Base-by-base conservation (phyloP, 2,888 invertebrate species). In the Acronicta alni region DNA sequence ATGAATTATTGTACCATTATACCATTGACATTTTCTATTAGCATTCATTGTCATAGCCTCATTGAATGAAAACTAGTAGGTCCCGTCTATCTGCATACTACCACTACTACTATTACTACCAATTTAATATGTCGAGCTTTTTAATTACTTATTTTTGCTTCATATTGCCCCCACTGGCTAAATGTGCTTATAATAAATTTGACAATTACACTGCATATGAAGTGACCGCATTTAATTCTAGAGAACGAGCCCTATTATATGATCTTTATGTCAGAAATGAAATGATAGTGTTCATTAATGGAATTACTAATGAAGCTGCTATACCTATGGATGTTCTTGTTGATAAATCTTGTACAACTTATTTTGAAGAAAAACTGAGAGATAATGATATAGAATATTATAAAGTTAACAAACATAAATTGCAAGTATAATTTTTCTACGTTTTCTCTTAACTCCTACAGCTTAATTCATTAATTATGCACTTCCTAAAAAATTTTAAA, bases 291-390 rank as follows among this genome's bases (percentile, higher is more conserved):
- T 93, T 93, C 74, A 61, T 92, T 38, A 92, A 90, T 75, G 88
- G 86, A 37, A 71, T 93, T 7, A 86, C 89, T 9, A 93, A 92
- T 77, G 88, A 90, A 77, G 92, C 93, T 14, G 83, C 87, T 10
- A 57, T 91, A 49, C 80, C 91, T 3, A 92, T 92, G 83, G 71
- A 87, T 65, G 74, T 92, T 3, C 51, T 88, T 38, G 90, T 90
- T 6, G 66, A 84, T 49, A 65, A 65, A 23, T 73, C 77, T 23
- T 77, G 70, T 48, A 62, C 57, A 17, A 18, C 61, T 1, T 41
- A 41, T 16, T 92, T 93, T 72, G 88, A 89, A 80, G 60, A 70
- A 1, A 71, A 70, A 38, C 78, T 93, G 20, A 46, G 68, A 20
- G 51, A 59, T n/a, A 75, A 82, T 72, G 81, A 84, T 39, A 88